Conservation (phyloP, 2,113 vertebrate species). For the Poeciliopsis retropinna region DNA sequence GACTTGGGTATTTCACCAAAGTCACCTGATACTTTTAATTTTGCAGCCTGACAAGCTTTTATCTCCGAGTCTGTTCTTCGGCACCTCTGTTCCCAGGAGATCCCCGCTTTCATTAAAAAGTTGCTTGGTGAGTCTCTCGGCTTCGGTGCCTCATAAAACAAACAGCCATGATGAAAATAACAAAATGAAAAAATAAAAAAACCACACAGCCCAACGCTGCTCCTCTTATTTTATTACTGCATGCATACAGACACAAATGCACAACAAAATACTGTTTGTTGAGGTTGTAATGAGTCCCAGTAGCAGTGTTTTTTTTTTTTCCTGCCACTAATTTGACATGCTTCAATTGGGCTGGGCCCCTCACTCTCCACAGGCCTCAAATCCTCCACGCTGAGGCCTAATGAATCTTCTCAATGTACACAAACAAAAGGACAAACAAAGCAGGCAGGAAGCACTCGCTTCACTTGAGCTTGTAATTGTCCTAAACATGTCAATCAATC, state of each 20-base stretch:
- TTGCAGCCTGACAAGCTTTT: constrained; percentile 33
- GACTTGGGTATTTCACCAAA: constrained; percentile 53
- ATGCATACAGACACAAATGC: constrained; percentile 45
- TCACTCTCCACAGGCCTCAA: constrained; percentile 61
- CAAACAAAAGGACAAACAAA: constrained; percentile 64
- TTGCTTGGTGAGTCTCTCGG: constrained; percentile 67
- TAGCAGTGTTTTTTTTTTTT: constrained; percentile 31
- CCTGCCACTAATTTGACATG: constrained; percentile 80
- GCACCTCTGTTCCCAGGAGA: constrained; percentile 55
- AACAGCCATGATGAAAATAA: constrained; percentile 72
- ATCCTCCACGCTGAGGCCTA: constrained; percentile 70
- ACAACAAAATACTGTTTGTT: constrained; percentile 65
- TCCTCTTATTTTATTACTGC: constrained; percentile 57
- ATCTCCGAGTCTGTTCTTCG: constrained; percentile 30
- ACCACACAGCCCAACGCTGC: constrained; percentile 36
- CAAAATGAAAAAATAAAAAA: constrained; percentile 28
- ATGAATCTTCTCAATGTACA: constrained; percentile 71
- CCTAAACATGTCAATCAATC: constrained; percentile 69
- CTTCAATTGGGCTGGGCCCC: constrained; percentile 76
- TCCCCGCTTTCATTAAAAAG: constrained; percentile 69
- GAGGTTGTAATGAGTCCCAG: constrained; percentile 80
- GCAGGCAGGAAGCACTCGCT: constrained; percentile 49
- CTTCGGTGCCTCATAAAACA: constrained; percentile 65
- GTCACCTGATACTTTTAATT: constrained; percentile 60
- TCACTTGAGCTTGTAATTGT: constrained; percentile 65